Conservation (phyloP, 2,113 vertebrate species). For the Alectura lathami region DNA sequence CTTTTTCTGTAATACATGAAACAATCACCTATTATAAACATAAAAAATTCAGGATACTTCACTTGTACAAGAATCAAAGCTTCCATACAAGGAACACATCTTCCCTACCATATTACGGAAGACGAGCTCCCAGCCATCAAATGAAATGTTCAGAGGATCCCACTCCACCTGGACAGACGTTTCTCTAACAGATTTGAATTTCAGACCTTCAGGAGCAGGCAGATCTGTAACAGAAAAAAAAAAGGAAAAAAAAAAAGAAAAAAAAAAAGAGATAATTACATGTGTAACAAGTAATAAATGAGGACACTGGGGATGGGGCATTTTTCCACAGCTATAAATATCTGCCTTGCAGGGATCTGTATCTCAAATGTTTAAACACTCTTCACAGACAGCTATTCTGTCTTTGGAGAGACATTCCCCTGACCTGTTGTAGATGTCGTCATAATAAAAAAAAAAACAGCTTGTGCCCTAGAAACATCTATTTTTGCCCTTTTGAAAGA, state of each 20-base stretch:
- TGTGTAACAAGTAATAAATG: background rate
- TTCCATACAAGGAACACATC: accelerated
- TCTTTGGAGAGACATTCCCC: background rate
- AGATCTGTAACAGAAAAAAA: conserved; percentile 79
- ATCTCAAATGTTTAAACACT: background rate
- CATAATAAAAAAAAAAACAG: background rate
- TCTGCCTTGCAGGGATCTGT: background rate
- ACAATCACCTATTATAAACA: background rate
- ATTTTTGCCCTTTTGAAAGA: background rate
- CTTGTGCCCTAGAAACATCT: background rate
- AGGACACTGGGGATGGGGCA: too few relatives aligned
- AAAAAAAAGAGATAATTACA: background rate
- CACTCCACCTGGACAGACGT: conserved; percentile 95
- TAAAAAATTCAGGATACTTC: background rate
- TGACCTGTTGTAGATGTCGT: background rate
- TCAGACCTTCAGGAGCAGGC: conserved; percentile 93
- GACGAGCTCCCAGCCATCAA: conserved; percentile 95
- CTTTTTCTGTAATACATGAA: conserved; percentile 86
- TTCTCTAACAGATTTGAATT: conserved; percentile 93
- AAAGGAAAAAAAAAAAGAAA: too few relatives aligned
- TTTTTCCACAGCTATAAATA: background rate
- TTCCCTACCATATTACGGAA: conserved; percentile 90
- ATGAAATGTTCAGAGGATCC: conserved; percentile 92
- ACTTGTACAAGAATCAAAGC: background rate
- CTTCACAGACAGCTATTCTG: background rate